Percentiles rank a stretch among this genome's conserved stretches.
phyloP scores from a whole-genome alignment of 92 coral and sea anemone species.

The Phenganax subtilis region DNA sequence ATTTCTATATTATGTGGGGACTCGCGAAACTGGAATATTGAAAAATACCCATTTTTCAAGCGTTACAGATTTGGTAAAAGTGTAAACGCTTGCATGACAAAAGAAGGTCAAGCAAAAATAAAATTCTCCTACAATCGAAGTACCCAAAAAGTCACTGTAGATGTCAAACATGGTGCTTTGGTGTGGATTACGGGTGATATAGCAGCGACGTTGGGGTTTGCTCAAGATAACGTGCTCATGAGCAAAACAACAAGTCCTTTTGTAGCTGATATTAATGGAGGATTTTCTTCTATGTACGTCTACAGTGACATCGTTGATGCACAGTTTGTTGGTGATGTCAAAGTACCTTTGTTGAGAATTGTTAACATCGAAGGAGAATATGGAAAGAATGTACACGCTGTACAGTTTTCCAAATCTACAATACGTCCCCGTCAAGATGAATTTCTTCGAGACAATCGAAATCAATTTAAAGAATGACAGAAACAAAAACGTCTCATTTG shows the following conservation, averaged over 20 bases:
- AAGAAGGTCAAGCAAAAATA: slow-evolving; percentile 8
- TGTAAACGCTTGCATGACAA: neutral
- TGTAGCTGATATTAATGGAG: slow-evolving; percentile 5
- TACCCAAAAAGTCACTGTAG: neutral
- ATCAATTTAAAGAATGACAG: slow-evolving; percentile 23
- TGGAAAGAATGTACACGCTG: slow-evolving; percentile 1
- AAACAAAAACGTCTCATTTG: slow-evolving; percentile 48
- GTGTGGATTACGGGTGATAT: slow-evolving; percentile 9
- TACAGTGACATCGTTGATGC: slow-evolving; percentile 14
- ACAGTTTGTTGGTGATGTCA: slow-evolving; percentile 32
- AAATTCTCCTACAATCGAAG: slow-evolving; percentile 6
- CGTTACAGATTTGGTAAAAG: no score
- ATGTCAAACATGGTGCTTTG: neutral
- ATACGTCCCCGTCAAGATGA: slow-evolving; percentile 25
- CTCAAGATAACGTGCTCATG: neutral
- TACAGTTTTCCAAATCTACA: slow-evolving; percentile 9
- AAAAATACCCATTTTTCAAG: no score
- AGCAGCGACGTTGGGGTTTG: neutral
- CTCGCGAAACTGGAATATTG: no score
- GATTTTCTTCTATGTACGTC: slow-evolving; percentile 20
- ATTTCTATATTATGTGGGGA: no score
- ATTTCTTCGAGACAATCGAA: slow-evolving; percentile 19
- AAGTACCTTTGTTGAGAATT: slow-evolving; percentile 14
- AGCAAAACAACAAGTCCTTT: neutral
- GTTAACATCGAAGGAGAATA: slow-evolving; percentile 12